phyloP scores from a whole-genome alignment of 92 coral and sea anemone genomes.

The Epizoanthus scotinus region DNA sequence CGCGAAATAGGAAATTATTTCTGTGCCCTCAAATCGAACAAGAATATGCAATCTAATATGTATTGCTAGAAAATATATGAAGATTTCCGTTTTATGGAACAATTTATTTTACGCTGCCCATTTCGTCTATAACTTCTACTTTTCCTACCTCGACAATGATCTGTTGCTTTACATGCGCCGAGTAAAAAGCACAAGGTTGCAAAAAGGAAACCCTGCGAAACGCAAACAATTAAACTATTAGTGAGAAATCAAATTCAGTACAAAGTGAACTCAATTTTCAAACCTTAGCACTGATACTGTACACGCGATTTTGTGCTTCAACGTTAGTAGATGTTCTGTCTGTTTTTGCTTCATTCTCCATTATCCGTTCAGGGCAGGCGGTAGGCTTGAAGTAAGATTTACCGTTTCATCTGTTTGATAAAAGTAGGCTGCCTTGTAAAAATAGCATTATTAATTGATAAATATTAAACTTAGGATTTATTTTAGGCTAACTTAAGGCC shows the following conservation, averaged over 20 bases:
- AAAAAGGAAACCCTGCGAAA: neutral
- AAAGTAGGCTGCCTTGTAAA: neutral
- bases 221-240: neutral
- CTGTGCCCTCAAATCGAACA: neutral
- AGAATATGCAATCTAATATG: neutral
- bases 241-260: neutral
- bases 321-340: neutral
- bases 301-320: neutral
- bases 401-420: neutral
- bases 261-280: neutral
- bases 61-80: neutral
- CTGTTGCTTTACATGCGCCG: neutral
- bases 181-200: neutral
- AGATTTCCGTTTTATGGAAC: neutral
- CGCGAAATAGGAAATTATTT: neutral
- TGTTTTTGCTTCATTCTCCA: neutral
- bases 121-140: neutral
- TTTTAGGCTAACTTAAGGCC: neutral
- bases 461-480: neutral
- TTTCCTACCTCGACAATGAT: neutral
- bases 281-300: constrained; percentile 3
- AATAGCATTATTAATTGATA: constrained; percentile 1
- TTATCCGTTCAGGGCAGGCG: neutral
- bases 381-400: neutral
- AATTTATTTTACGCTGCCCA: too few relatives aligned